phyloP scores from a whole-genome alignment of 2,888 invertebrate genomes.

The Hylaea fasciaria region DNA sequence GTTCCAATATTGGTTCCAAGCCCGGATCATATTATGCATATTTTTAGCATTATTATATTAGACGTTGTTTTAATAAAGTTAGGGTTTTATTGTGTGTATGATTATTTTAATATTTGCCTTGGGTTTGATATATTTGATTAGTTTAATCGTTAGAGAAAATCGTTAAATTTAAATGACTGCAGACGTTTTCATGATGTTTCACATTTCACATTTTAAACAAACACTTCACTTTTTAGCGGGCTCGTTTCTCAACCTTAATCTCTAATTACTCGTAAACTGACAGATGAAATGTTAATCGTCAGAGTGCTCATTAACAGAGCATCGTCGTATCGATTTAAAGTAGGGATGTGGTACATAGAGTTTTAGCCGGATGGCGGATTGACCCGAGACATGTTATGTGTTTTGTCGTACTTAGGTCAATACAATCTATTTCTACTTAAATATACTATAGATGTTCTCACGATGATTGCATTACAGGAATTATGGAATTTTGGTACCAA shows the following conservation, averaged over 20 bases:
- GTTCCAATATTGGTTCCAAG: no score
- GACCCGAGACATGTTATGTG: background rate
- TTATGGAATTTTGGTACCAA: no score
- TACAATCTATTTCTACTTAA: background rate
- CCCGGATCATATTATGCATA: no score
- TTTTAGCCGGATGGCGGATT: conserved; percentile 2
- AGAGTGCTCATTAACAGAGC: conserved; percentile 58
- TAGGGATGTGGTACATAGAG: conserved; percentile 6
- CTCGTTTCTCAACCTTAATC: conserved; percentile 47
- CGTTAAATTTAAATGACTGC: conserved; percentile 5
- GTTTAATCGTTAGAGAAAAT: background rate
- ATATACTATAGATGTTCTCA: no score
- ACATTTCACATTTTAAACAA: conserved; percentile 18
- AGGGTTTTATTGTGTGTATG: no score
- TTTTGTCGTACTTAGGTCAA: background rate
- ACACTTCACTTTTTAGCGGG: conserved; percentile 32
- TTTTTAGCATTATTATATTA: no score
- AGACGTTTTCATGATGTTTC: conserved; percentile 2
- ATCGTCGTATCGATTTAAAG: conserved; percentile 24
- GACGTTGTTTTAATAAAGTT: no score
- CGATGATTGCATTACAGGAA: no score
- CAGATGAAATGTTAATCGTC: conserved; percentile 60
- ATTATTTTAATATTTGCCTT: no score
- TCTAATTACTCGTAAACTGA: conserved; percentile 54
- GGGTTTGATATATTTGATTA: no score